Conservation (phyloP, 2,797 vertebrate species). For the Eurystomus glaucurus region DNA sequence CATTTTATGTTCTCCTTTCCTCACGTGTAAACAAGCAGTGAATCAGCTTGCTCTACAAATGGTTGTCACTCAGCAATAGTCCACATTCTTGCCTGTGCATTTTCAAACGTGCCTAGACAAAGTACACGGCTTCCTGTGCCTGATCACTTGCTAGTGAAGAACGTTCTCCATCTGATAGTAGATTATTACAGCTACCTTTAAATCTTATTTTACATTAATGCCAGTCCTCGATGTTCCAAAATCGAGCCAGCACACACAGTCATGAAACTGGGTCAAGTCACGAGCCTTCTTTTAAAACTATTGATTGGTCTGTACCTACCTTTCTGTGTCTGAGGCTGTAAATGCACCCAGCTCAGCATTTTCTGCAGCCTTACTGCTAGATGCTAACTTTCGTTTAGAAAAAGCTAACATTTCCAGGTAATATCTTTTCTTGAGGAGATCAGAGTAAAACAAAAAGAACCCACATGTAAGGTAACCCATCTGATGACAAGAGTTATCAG, state of each 20-base stretch:
- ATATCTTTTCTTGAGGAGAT: neutral
- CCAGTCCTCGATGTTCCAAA: neutral
- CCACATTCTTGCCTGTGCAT: neutral
- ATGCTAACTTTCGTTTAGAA: neutral
- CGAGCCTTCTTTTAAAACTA: neutral
- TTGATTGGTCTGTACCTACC: neutral
- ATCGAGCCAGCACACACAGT: neutral
- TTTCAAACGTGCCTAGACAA: neutral
- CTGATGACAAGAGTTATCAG: neutral
- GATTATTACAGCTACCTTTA: neutral
- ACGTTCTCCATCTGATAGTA: neutral
- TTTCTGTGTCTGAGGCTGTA: neutral
- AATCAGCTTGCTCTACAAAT: neutral
- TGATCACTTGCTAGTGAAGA: neutral
- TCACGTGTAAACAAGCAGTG: neutral
- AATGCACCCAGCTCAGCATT: neutral
- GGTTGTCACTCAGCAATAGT: neutral
- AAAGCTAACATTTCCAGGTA: neutral
- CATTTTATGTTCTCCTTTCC: neutral
- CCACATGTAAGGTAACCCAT: neutral
- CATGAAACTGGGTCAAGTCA: neutral
- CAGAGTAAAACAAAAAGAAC: neutral
- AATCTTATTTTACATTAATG: neutral
- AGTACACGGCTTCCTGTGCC: fast-evolving
- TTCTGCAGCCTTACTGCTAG: neutral